These are phyloP conservation scores for Planiliza haematocheilus DNA, from an alignment of 2,113 vertebrate species.

Conservation along the genomic window DNA sequence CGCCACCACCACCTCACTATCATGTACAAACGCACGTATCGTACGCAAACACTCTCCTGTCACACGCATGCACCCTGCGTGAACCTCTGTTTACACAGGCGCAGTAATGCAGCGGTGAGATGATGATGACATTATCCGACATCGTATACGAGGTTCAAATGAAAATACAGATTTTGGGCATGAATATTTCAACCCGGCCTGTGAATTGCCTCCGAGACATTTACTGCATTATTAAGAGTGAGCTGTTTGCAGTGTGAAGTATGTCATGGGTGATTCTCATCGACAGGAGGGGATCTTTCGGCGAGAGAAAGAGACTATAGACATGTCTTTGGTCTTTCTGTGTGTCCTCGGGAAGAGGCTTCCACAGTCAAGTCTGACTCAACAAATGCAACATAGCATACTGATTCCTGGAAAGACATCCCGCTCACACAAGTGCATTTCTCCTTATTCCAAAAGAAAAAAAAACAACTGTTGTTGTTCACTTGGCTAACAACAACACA, in stretches of 20 bases:
- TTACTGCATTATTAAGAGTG: slow-evolving; percentile 75
- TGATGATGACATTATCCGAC: slow-evolving; percentile 43
- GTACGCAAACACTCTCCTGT: slow-evolving; percentile 16
- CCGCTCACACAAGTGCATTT: neutral
- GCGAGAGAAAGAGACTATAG: slow-evolving; percentile 38
- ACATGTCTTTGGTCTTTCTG: slow-evolving; percentile 33
- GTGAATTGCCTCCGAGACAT: slow-evolving; percentile 70
- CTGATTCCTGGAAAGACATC: neutral
- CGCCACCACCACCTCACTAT: no score
- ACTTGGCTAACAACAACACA: neutral
- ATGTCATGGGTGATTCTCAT: slow-evolving; percentile 70
- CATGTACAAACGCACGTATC: slow-evolving; percentile 24
- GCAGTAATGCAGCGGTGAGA: slow-evolving; percentile 4
- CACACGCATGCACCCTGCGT: neutral
- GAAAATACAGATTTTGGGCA: slow-evolving; percentile 77
- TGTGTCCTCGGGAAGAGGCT: slow-evolving; percentile 26
- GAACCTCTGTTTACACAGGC: neutral
- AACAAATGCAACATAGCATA: slow-evolving; percentile 15
- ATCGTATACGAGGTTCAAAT: slow-evolving; percentile 43
- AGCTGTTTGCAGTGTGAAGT: slow-evolving; percentile 72
- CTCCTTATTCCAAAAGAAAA: slow-evolving; percentile 2
- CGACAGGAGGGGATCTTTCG: slow-evolving; percentile 63
- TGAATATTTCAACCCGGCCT: slow-evolving; percentile 73
- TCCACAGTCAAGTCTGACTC: slow-evolving; percentile 1
- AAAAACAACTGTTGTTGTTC: neutral